Base-by-base conservation (phyloP, 2,797 vertebrate species). In the Platalea minor region DNA sequence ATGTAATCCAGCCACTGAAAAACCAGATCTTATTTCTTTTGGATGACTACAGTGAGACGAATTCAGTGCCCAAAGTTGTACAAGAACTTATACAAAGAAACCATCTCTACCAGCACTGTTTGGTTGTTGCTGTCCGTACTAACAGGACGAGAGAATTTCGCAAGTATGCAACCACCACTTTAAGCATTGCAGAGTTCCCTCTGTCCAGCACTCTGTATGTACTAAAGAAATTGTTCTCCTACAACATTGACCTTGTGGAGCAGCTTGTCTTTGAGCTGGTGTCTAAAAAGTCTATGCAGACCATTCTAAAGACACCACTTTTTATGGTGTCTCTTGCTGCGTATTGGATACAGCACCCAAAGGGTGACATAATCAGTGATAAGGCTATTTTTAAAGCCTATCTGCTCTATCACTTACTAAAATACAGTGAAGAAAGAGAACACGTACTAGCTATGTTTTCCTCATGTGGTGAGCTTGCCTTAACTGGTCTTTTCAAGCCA, bases 1-100 rank as follows among this genome's bases (percentile, higher is more conserved):
- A 64, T 9, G 35, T 90, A 23, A 75, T 96, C 60, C 78, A 70
- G 48, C 70, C 78, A 21, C 59, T 97, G 26, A 94, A 91, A 73
- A 89, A 95, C 5, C 95, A 94, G 63, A 91, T 96, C n/a, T 73
- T 97, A 25, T 75, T 97, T 67, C 94, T 98, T n/a, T 35, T 97
- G 85, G 97, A 97, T 90, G 93, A 96, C 72, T 97, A 88, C 33
- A 92, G 43, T 48, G 89, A 92, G 14, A 69, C 72, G 28, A 85
- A 90, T 45, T 77, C 77, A 23, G 15, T 77, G 24, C 92, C 95
- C 13, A 41, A 23, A 24, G 43, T 43, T 37, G 78, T 95, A 48
- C 37, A 93, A 67, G 91, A 96, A 21, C 74, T 97, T 70, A 92
- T 96, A 81, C 50, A 85, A 59, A 97, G 76, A 48, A 97, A 96